Evolutionary conservation across 2,113 vertebrate species (phyloP), one percentile per base, ranked within the genome.

Genomic region (Gallinago jamesoni): DNA sequence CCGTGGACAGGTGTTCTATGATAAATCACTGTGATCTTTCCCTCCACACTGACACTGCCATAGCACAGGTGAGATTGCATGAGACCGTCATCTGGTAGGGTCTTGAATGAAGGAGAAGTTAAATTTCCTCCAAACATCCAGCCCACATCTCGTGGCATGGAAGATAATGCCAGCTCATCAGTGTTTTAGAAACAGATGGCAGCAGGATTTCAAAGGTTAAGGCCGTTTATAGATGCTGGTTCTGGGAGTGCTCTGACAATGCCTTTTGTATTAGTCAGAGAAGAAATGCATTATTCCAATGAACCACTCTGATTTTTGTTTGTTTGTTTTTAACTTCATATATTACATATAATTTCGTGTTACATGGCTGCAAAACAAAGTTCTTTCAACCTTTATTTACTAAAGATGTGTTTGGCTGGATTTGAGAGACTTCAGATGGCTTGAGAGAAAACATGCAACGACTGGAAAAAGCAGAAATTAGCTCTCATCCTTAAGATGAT

Each of bases 301-400:
- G 33, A 86, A 37, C 47, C 2, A 0, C 60, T 90, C 53, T 3
- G 12, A 48, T 48, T 89, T 84, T 28, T 76, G 59, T 87, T 93
- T 85, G 82, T 30, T 84, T 85, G 62, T 33, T 66, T 94, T 78
- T 63, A 12, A 12, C 41, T 77, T 83, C 23, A 24, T 31, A 1
- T 31, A 55, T 92, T 68, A 33, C 25, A 19, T 20, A 25, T 66
- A 76, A 91, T 93, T 95, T 81, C 27, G 30, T 10, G 12, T 60
- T 82, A 56, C 56, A 33, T 3, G 22, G 30, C 33, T 66, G 28
- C 12, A 64, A 92, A 91, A 50, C 84, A 85, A 91, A 93, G 28
- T 10, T 55, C 66, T 89, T 91, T 94, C 80, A 89, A 69, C 55
- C 25, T 87, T 78, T 84, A 59, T 89, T 91, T 91, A 89, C 81